phyloP scores from a whole-genome alignment of 2,797 vertebrate species.

The Poeciliopsis paucimaculata region DNA sequence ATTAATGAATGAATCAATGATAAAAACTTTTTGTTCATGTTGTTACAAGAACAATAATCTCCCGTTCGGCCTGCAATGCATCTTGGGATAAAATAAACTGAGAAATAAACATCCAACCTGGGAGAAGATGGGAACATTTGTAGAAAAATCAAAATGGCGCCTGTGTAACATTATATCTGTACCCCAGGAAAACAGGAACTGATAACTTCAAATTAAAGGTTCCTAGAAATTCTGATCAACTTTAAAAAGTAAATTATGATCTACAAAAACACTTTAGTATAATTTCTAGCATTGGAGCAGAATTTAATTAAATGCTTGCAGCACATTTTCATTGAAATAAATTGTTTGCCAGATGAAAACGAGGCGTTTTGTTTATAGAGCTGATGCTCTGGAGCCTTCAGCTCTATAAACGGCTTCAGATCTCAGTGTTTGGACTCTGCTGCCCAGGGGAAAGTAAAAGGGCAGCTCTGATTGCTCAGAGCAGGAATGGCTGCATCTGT shows the following conservation, averaged over 20 bases:
- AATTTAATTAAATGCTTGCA: too few species aligned
- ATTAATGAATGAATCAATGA: too few species aligned
- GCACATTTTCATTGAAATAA: background rate
- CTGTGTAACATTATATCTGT: background rate
- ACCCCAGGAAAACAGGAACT: background rate
- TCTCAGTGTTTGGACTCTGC: slow-evolving; percentile 55
- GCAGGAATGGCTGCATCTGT: slow-evolving; percentile 36
- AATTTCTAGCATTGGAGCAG: background rate
- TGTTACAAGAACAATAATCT: too few species aligned
- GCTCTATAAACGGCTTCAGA: slow-evolving; percentile 53
- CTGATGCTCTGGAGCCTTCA: slow-evolving; percentile 15
- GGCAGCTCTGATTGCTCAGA: slow-evolving; percentile 39
- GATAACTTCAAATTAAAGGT: background rate
- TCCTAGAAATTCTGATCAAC: background rate
- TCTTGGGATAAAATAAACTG: too few species aligned
- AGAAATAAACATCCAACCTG: too few species aligned
- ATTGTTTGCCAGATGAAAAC: background rate
- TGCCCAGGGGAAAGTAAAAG: slow-evolving; percentile 43
- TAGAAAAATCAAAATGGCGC: background rate
- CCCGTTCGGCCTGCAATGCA: too few species aligned
- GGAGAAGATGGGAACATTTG: background rate
- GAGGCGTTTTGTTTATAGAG: background rate
- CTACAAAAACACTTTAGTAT: background rate
- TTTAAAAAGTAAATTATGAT: background rate
- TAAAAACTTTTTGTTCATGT: too few species aligned